A percentile compares a stretch with the other conserved stretches of the same genome.
Evolutionary conservation across 2,888 invertebrate genomes (phyloP).

Genomic region (Ischnus inquisitorius): DNA sequence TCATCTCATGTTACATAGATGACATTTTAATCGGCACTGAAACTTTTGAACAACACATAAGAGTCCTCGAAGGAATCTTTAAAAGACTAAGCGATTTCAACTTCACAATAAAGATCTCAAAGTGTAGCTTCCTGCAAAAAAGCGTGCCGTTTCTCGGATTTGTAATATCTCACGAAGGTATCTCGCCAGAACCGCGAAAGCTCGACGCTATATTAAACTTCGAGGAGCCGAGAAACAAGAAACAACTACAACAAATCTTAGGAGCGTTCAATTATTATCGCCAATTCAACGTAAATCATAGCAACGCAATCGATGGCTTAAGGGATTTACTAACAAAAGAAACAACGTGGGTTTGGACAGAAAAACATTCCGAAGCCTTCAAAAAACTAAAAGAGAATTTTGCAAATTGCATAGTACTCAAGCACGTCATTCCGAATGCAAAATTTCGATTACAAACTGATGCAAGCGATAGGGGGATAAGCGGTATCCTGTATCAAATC

Average conservation of each 20-base stretch:
- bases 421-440: no score
- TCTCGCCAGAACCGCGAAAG: background rate
- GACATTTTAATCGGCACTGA: background rate
- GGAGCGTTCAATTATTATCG: conserved; percentile 33
- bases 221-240: conserved; percentile 13
- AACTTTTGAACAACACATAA: no score
- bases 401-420: background rate
- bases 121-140: background rate
- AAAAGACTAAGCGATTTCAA: background rate
- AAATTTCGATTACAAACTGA: no score
- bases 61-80: background rate
- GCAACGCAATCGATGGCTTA: no score
- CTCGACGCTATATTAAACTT: background rate
- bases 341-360: no score
- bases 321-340: no score
- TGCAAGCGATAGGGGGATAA: conserved; percentile 60
- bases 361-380: background rate
- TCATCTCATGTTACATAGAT: conserved; percentile 4
- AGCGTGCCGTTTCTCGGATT: background rate
- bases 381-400: background rate
- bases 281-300: no score
- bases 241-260: conserved; percentile 69
- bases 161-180: background rate
- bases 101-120: conserved; percentile 9
- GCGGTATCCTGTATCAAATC: conserved; percentile 63